phyloP scores from a whole-genome alignment of 2,113 vertebrate species.

The Stigmatopora nigra region DNA sequence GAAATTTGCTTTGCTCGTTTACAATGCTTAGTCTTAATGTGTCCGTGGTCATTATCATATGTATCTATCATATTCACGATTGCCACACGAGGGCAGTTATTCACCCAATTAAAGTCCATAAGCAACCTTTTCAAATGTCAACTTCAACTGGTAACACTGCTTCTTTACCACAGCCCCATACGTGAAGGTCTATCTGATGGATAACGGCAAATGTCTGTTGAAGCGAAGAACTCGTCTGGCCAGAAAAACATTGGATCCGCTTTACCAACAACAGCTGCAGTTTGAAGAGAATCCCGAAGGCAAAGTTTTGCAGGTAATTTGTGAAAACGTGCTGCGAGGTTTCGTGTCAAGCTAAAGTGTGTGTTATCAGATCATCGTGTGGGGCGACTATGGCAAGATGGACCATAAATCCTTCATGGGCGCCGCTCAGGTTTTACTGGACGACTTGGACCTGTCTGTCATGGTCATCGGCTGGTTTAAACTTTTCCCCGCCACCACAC shows the following conservation, averaged over 20 bases:
- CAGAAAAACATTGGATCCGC: slow-evolving; percentile 91
- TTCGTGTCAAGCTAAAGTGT: not conserved
- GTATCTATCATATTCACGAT: too few species aligned
- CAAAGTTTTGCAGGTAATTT: slow-evolving; percentile 83
- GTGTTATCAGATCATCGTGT: slow-evolving; percentile 86
- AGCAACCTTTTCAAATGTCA: too few species aligned
- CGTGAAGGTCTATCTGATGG: slow-evolving; percentile 95
- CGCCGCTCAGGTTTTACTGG: slow-evolving; percentile 93
- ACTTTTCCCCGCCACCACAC: slow-evolving; percentile 91
- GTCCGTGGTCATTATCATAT: too few species aligned
- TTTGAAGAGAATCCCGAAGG: slow-evolving; percentile 94
- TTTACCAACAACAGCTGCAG: slow-evolving; percentile 96
- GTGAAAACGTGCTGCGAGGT: not conserved
- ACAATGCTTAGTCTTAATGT: too few species aligned
- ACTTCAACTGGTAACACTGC: not conserved
- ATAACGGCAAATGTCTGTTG: slow-evolving; percentile 92
- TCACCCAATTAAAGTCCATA: too few species aligned
- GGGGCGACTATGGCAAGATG: slow-evolving; percentile 99
- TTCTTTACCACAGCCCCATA: slow-evolving; percentile 76
- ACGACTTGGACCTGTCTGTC: slow-evolving; percentile 93
- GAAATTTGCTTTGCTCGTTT: too few species aligned
- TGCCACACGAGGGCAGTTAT: too few species aligned
- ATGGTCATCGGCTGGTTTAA: slow-evolving; percentile 99
- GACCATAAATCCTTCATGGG: slow-evolving; percentile 99
- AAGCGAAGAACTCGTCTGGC: slow-evolving; percentile 98